Percentiles rank a stretch among this genome's conserved stretches.
Conservation (phyloP, 2,888 invertebrate genomes). For the Ctenicera cuprea region DNA sequence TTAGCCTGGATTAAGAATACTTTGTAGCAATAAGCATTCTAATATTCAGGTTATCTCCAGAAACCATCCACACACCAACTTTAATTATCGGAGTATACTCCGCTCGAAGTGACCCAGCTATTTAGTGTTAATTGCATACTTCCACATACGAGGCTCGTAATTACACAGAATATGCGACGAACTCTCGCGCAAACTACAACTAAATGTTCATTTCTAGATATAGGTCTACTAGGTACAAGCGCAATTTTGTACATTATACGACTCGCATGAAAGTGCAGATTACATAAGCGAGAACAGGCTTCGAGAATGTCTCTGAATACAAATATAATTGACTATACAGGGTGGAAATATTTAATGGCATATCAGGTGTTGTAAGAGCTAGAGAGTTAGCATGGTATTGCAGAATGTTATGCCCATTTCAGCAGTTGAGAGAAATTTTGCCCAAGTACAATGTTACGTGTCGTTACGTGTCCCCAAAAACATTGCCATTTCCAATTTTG, state of each 20-base stretch:
- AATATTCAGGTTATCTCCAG: constrained; percentile 47
- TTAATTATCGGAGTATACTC: constrained; percentile 37
- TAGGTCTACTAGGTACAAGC: constrained; percentile 8
- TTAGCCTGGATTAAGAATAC: constrained; percentile 57
- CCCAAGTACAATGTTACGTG: too few species aligned
- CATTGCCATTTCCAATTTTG: too few species aligned
- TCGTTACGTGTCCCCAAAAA: too few species aligned
- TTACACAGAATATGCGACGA: constrained; percentile 32
- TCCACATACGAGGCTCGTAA: constrained; percentile 31
- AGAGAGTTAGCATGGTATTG: too few species aligned
- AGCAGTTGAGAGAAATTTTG: too few species aligned
- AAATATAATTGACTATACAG: too few species aligned
- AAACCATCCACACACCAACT: constrained; percentile 36
- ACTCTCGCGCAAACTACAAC: constrained; percentile 7
- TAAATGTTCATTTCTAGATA: constrained; percentile 32
- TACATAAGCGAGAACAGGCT: constrained; percentile 1
- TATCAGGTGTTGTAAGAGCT: too few species aligned
- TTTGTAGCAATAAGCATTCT: constrained; percentile 50
- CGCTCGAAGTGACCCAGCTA: constrained; percentile 40
- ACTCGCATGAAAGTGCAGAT: constrained; percentile 15
- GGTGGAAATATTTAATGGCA: too few species aligned
- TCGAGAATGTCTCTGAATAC: not conserved
- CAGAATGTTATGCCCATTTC: too few species aligned
- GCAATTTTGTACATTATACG: constrained; percentile 9
- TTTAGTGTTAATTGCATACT: constrained; percentile 45